Conservation (phyloP, 2,888 invertebrate genomes). For the Fabriciana adippe region DNA sequence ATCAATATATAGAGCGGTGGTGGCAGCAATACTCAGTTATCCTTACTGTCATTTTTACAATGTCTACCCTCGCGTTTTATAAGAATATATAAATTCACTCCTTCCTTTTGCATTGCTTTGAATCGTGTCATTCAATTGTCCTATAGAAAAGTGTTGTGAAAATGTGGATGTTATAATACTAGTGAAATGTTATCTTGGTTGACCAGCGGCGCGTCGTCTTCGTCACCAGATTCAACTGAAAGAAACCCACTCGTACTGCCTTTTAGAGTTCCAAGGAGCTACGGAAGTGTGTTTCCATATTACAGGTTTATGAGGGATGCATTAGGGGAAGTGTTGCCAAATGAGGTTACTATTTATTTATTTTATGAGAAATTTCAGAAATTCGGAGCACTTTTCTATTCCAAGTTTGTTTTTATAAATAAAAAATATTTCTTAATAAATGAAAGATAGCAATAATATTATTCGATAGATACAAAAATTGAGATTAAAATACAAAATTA, state of each 20-base stretch:
- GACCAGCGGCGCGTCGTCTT: constrained; percentile 55
- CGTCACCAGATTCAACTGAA: constrained; percentile 55
- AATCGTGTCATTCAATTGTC: background rate
- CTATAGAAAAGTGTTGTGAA: constrained; percentile 45
- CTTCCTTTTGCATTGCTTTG: constrained; percentile 30
- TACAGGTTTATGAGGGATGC: constrained; percentile 83
- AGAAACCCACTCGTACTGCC: constrained; percentile 68
- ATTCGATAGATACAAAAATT: too few species aligned
- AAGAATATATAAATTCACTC: constrained; percentile 40
- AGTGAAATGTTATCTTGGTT: constrained; percentile 53
- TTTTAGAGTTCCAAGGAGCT: constrained; percentile 77
- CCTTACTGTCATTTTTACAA: constrained; percentile 23
- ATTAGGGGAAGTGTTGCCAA: constrained; percentile 59
- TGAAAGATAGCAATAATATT: too few species aligned
- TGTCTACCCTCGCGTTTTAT: constrained; percentile 31
- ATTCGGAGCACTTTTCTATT: too few species aligned
- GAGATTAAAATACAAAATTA: too few species aligned
- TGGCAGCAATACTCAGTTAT: constrained; percentile 32
- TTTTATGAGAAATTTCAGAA: background rate
- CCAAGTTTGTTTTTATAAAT: too few species aligned
- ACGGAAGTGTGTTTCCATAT: constrained; percentile 84
- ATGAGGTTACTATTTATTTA: constrained; percentile 55
- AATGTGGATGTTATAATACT: constrained; percentile 56
- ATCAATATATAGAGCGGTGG: constrained; percentile 59
- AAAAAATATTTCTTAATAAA: too few species aligned